Conservation (phyloP, 2,888 invertebrate genomes). For the Drosophila incognita region DNA sequence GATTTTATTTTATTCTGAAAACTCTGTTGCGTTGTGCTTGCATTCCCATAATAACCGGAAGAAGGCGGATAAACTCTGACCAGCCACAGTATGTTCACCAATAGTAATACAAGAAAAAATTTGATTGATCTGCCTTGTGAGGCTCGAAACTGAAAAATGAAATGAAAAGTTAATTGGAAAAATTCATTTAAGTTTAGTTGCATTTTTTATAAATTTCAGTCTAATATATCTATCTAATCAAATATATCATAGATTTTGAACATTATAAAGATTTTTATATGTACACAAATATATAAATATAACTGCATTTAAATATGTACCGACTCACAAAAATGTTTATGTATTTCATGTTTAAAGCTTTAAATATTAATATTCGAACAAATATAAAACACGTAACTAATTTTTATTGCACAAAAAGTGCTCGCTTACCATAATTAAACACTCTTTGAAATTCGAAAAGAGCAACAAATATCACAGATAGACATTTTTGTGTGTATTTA, state of each 20-base stretch:
- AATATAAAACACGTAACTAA: no score
- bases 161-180: neutral
- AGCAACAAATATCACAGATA: conserved; percentile 3
- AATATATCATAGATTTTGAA: neutral
- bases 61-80: conserved; percentile 59
- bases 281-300: neutral
- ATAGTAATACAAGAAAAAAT: conserved; percentile 46
- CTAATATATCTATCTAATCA: no score
- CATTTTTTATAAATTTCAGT: neutral
- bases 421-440: conserved; percentile 1
- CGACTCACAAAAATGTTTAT: neutral
- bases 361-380: neutral
- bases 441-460: neutral
- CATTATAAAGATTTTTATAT: neutral
- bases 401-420: neutral
- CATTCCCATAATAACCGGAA: conserved; percentile 23
- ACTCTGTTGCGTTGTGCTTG: conserved; percentile 6
- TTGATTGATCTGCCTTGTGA: conserved; percentile 54
- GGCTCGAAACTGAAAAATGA: conserved; percentile 47
- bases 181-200: neutral
- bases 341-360: neutral
- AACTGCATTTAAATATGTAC: neutral
- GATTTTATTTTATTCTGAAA: conserved; percentile 3
- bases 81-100: conserved; percentile 63
- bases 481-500: neutral